phyloP scores from a whole-genome alignment of 2,797 vertebrate species.

The Muscicapa comitata region DNA sequence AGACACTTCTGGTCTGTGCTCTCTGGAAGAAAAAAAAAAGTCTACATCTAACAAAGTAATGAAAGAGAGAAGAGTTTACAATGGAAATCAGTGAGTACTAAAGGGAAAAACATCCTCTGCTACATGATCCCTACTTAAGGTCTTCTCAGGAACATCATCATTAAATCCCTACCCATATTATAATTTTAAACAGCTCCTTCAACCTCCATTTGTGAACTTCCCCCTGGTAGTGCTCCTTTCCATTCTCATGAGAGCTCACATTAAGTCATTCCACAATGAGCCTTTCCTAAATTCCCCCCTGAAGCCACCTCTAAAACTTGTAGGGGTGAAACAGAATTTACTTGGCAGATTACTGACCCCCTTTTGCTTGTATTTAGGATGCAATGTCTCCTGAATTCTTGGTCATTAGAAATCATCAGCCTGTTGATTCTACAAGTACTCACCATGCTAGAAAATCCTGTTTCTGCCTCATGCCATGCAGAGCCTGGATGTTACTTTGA shows the following conservation, averaged over 20 bases:
- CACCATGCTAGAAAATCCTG: slow-evolving; percentile 49
- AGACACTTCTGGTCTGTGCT: neutral
- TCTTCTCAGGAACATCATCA: neutral
- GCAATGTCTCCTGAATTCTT: neutral
- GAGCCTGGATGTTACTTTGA: slow-evolving; percentile 39
- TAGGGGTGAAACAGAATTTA: neutral
- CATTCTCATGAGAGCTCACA: neutral
- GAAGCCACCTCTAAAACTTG: neutral
- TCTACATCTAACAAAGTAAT: neutral
- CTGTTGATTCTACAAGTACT: slow-evolving; percentile 28
- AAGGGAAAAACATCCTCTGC: neutral
- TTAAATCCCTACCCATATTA: neutral
- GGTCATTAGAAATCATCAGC: slow-evolving; percentile 20
- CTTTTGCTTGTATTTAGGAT: neutral
- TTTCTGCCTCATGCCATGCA: slow-evolving; percentile 32
- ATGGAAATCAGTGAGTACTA: neutral
- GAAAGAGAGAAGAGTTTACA: neutral
- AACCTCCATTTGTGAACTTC: neutral
- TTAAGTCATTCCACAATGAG: neutral
- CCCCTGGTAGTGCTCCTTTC: neutral
- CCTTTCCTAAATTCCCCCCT: neutral
- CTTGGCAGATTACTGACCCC: neutral
- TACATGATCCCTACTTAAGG: neutral
- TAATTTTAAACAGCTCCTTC: slow-evolving; percentile 19
- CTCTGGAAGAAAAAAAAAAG: neutral